Percentiles rank a stretch among this genome's conserved stretches.
Conservation (phyloP, 2,113 vertebrate species). For the Toxotes jaculatrix region DNA sequence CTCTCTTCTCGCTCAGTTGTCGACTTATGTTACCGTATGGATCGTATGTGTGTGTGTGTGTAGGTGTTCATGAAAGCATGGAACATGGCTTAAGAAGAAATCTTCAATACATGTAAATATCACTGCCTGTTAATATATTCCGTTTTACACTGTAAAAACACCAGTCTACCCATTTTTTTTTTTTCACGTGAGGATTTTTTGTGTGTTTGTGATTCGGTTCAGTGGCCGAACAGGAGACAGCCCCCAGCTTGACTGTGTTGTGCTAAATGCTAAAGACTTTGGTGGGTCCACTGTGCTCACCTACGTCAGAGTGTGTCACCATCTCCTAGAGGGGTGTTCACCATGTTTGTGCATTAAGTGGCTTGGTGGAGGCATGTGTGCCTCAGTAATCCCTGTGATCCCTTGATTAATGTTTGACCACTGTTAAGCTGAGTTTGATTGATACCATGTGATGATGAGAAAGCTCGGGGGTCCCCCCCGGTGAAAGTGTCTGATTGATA, state of each 20-base stretch:
- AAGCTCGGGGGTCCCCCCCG: slow-evolving; percentile 4
- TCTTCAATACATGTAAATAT: neutral
- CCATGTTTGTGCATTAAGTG: neutral
- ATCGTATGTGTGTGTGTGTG: neutral
- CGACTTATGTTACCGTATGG: neutral
- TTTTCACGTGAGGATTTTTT: too few relatives aligned
- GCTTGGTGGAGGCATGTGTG: neutral
- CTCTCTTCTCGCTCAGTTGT: neutral
- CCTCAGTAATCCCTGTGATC: slow-evolving; percentile 9
- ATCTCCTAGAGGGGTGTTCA: neutral
- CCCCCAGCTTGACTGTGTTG: neutral
- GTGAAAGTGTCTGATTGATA: slow-evolving; percentile 58
- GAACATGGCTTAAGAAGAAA: neutral
- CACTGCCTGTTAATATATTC: neutral
- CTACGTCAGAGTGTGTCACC: neutral
- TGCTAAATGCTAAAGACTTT: neutral
- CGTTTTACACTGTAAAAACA: neutral
- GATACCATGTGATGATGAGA: slow-evolving; percentile 58
- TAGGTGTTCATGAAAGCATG: neutral
- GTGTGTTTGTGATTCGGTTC: neutral
- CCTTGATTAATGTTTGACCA: slow-evolving; percentile 58
- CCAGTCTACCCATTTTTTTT: too few relatives aligned
- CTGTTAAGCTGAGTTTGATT: slow-evolving; percentile 55
- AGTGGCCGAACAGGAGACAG: neutral
- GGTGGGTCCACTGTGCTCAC: neutral